These are phyloP conservation scores for Hemitrygon akajei DNA, from an alignment of 2,797 vertebrate species.

Conservation along the genomic window DNA sequence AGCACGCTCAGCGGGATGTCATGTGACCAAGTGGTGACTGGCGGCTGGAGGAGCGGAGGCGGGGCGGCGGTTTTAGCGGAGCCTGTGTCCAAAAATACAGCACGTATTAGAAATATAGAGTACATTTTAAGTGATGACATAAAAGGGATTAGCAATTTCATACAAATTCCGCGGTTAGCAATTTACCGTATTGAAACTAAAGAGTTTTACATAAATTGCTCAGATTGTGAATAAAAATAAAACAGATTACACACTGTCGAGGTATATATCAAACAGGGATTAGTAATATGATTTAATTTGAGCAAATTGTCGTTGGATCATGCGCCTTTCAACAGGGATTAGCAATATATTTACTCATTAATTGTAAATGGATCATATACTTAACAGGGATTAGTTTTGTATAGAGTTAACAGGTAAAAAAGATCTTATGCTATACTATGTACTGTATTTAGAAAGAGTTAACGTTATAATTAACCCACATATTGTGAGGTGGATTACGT, in stretches of 20 bases:
- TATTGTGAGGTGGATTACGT: not conserved
- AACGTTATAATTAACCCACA: not conserved
- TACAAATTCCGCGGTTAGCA: not conserved
- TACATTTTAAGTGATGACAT: not conserved
- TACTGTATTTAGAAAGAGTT: too few relatives aligned
- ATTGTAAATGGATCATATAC: not conserved
- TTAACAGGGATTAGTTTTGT: not conserved
- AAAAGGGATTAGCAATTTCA: not conserved
- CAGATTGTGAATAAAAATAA: not conserved
- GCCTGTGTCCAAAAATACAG: too few relatives aligned
- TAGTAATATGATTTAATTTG: too few relatives aligned
- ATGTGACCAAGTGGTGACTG: not conserved
- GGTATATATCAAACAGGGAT: not conserved
- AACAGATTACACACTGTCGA: not conserved
- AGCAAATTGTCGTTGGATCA: too few relatives aligned
- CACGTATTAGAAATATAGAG: not conserved
- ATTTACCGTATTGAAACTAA: not conserved
- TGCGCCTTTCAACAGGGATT: not conserved
- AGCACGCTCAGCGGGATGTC: not conserved
- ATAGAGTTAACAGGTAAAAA: too few relatives aligned
- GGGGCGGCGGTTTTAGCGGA: too few relatives aligned
- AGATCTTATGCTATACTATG: too few relatives aligned
- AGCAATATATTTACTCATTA: not conserved
- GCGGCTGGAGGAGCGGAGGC: too few relatives aligned
- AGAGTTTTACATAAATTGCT: not conserved